Evolutionary conservation across 1,140 invertebrate genomes (phyloP).

Genomic region (Gerris buenoi): DNA sequence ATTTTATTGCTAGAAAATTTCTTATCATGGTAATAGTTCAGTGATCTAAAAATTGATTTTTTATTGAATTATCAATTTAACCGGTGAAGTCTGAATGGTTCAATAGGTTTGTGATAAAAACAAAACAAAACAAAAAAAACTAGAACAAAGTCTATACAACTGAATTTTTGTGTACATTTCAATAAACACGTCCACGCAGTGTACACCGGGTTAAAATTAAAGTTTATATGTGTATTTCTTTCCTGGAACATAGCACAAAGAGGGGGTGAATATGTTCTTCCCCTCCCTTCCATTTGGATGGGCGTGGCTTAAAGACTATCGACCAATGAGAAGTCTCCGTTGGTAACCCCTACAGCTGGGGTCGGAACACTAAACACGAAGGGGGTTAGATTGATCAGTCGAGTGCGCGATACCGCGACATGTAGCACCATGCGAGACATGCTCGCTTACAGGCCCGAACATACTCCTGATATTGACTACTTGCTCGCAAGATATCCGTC

Average conservation of each 20-base stretch:
- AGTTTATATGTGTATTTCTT: too few species aligned
- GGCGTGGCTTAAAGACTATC: background rate
- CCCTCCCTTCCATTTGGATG: background rate
- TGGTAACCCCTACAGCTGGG: background rate
- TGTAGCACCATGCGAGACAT: constrained; percentile 14
- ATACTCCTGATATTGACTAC: constrained; percentile 14
- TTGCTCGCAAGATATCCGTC: constrained; percentile 14
- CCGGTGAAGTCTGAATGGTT: too few species aligned
- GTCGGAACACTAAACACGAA: background rate
- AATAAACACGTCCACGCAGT: too few species aligned
- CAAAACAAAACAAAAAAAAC: too few species aligned
- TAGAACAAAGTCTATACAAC: too few species aligned
- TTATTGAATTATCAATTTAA: too few species aligned
- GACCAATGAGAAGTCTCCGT: background rate
- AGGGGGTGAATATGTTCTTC: background rate
- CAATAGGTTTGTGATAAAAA: too few species aligned
- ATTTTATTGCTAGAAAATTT: too few species aligned
- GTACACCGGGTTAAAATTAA: too few species aligned
- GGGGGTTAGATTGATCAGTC: background rate
- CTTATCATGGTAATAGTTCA: too few species aligned
- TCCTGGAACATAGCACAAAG: background rate
- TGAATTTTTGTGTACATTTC: too few species aligned
- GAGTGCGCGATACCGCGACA: background rate
- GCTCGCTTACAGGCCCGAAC: constrained; percentile 13
- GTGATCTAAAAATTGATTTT: too few species aligned